These are phyloP conservation scores for Zalophus californianus DNA, from an alignment of 2,797 vertebrate species.

Conservation along the genomic window DNA sequence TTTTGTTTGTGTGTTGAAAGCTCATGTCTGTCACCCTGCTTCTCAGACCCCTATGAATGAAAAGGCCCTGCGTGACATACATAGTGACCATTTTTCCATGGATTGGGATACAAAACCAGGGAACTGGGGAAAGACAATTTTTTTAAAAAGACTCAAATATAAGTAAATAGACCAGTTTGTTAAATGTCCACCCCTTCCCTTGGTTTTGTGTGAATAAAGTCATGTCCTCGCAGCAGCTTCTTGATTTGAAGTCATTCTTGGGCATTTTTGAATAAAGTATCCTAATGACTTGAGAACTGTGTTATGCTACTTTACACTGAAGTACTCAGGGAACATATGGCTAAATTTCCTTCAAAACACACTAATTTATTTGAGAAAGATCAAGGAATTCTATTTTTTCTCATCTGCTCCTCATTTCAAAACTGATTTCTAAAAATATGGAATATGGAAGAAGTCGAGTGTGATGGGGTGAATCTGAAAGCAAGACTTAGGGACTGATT, in stretches of 20 bases:
- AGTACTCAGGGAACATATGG: background rate
- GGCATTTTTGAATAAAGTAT: background rate
- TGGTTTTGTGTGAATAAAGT: background rate
- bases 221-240: background rate
- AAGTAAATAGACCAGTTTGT: background rate
- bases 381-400: constrained; percentile 31
- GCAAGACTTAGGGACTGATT: background rate
- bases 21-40: background rate
- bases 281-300: constrained; percentile 25
- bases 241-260: constrained; percentile 35
- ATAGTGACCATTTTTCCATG: background rate
- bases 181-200: background rate
- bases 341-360: constrained; percentile 47
- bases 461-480: background rate
- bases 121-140: background rate
- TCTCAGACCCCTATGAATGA: background rate
- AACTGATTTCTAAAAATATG: constrained; percentile 46
- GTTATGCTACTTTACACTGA: background rate
- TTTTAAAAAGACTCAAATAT: background rate
- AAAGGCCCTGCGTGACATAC: background rate
- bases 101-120: background rate
- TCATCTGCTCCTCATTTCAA: constrained; percentile 53
- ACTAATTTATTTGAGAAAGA: background rate
- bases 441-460: background rate
- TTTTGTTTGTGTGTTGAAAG: background rate